Evolutionary conservation across 2,888 invertebrate species (phyloP).

Genomic region (Lithophane socia): DNA sequence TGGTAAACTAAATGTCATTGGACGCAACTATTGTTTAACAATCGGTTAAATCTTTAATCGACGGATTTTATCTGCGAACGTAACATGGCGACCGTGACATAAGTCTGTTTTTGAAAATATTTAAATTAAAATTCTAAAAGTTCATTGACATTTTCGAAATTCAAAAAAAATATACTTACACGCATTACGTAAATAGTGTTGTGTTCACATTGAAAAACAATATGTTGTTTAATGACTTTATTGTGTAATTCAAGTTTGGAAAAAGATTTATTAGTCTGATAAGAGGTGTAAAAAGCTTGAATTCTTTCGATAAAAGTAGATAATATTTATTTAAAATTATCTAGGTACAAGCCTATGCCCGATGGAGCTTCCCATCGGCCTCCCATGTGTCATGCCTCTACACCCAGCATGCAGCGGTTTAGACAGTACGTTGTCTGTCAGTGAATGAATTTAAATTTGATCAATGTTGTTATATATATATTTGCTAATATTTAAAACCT

Average conservation of each 20-base stretch:
- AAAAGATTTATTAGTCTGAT: neutral
- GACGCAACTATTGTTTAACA: conserved; percentile 56
- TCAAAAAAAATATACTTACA: neutral
- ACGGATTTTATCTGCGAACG: conserved; percentile 32
- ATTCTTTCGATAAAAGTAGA: neutral
- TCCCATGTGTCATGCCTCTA: too few relatives aligned
- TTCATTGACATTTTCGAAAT: conserved; percentile 42
- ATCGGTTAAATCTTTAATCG: conserved; percentile 70
- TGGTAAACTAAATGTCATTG: conserved; percentile 33
- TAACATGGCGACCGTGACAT: conserved; percentile 49
- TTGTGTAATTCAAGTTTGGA: conserved; percentile 1
- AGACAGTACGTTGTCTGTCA: neutral
- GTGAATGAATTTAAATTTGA: neutral
- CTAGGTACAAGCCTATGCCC: neutral
- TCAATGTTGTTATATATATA: too few relatives aligned
- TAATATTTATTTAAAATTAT: neutral
- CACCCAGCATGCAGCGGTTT: too few relatives aligned
- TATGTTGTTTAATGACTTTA: neutral
- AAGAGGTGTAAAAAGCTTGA: neutral
- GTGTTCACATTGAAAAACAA: neutral
- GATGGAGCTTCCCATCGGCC: neutral
- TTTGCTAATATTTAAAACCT: neutral
- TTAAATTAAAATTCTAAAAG: conserved; percentile 35
- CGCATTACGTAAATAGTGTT: neutral
- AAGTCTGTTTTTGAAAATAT: conserved; percentile 37